Evolutionary conservation across 2,888 invertebrate species (phyloP).

Genomic region (Chrysina gloriosa): DNA sequence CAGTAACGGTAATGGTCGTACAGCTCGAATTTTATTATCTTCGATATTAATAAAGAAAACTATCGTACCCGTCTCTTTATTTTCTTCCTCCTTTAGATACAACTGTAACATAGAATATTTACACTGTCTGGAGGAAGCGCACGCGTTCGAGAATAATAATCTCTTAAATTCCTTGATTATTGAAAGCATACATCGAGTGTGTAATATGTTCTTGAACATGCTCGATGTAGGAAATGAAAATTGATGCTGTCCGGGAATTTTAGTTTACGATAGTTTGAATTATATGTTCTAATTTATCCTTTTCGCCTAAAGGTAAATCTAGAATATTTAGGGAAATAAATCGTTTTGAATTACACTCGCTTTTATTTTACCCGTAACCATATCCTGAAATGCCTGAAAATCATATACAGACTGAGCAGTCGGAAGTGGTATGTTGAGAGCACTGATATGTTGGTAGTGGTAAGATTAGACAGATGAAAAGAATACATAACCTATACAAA

Average conservation of each 20-base stretch:
- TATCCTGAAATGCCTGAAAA: no score
- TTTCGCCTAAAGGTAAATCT: no score
- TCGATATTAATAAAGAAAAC: background rate
- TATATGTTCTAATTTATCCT: background rate
- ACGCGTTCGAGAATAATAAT: background rate
- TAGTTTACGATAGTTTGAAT: background rate
- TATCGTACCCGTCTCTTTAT: background rate
- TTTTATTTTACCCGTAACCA: no score
- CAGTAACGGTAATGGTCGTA: conserved; percentile 1
- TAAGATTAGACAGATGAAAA: no score
- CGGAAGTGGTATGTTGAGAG: no score
- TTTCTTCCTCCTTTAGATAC: background rate
- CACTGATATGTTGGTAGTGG: no score
- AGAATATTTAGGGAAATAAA: no score
- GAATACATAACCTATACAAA: no score
- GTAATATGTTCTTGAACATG: background rate
- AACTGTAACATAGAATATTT: conserved; percentile 8
- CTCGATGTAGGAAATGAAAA: conserved; percentile 2
- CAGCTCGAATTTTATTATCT: conserved; percentile 10
- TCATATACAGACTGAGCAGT: no score
- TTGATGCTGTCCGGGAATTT: background rate
- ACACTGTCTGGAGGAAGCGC: conserved; percentile 14
- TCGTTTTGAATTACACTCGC: no score
- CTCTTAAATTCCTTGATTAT: conserved; percentile 6
- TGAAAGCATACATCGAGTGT: conserved; percentile 10